These are phyloP conservation scores for Pteronura brasiliensis DNA, from an alignment of 2,113 vertebrate genomes.

Conservation along the genomic window DNA sequence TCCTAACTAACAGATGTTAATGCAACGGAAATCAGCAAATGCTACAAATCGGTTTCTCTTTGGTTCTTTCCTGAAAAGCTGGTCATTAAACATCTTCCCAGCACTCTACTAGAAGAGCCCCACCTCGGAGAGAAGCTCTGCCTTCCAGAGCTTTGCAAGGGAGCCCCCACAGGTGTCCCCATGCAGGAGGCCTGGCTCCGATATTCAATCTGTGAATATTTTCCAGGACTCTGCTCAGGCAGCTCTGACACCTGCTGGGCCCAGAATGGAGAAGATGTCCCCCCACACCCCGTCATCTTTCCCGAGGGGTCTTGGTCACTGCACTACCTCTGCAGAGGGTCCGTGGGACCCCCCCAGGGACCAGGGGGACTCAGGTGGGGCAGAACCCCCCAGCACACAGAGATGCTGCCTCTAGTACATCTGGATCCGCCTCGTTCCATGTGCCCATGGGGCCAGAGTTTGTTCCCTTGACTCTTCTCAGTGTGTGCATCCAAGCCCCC, in stretches of 20 bases:
- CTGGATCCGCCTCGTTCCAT: not conserved
- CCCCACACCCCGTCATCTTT: not conserved
- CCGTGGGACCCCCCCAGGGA: too few species aligned
- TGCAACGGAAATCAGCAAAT: not conserved
- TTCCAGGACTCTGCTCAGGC: not conserved
- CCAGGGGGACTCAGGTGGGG: not conserved
- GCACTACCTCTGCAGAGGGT: not conserved
- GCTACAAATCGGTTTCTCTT: not conserved
- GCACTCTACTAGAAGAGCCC: not conserved
- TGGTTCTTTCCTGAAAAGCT: not conserved
- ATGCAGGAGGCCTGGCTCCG: not conserved
- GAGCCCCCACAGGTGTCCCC: fast-evolving
- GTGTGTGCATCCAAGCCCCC: fast-evolving
- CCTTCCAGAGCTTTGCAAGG: not conserved
- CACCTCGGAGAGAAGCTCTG: not conserved
- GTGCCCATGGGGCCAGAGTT: not conserved
- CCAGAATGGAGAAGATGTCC: not conserved
- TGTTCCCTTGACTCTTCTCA: fast-evolving
- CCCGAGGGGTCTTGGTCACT: not conserved
- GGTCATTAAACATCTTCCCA: not conserved
- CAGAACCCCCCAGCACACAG: fast-evolving
- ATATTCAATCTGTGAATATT: not conserved
- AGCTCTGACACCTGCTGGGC: not conserved
- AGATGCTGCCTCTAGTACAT: fast-evolving
- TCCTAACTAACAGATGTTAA: not conserved